Evolutionary conservation across 2,113 vertebrate species (phyloP), one percentile per base, ranked within the genome.

Genomic region (Tonatia bakeri): DNA sequence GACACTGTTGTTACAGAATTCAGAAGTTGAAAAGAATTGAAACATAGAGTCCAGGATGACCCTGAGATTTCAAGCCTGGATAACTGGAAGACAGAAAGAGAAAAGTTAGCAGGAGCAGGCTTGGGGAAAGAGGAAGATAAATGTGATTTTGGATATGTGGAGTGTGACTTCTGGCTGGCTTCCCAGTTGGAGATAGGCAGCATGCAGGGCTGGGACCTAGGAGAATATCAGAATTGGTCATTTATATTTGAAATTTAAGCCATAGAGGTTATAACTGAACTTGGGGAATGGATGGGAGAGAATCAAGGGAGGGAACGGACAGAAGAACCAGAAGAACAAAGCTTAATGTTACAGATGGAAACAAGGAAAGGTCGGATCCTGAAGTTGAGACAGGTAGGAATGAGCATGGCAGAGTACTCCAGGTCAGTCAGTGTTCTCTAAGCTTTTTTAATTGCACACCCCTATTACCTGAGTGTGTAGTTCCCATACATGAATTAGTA

Each of bases 171-270:
- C 40, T 56, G 26, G 17, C 10, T 86, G 59, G 69, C 54, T 97
- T 96, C 94, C n/a, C 13, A 28, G 8, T 91, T 93, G 59, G 61
- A 93, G 54, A 75, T 92, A 7, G 50, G 40, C 40, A 87, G 64
- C 45, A 22, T 90, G 61, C 14, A 82, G 87, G 50, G 72, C 40
- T 84, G 84, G 20, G 90, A 38, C n/a, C 87, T 92, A 82, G 87
- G 65, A 65, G 59, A 95, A 15, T 91, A 65, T 4, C 59, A 85
- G 40, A 88, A 94, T 50, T 81, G 59, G 33, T 90, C n/a, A 76
- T 90, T 3, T 67, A 28, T 90, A 56, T 96, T 95, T 90, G 52
- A 72, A 90, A 92, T 94, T 96, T 73, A 91, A 92, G 76, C 59
- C 24, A 73, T 28, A 86, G 65, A 90, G 47, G 45, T 94, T 86